Percentiles rank a stretch among this genome's conserved stretches.
Conservation (phyloP, 2,113 vertebrate genomes). For the Mesoclemmys tuberculata region DNA sequence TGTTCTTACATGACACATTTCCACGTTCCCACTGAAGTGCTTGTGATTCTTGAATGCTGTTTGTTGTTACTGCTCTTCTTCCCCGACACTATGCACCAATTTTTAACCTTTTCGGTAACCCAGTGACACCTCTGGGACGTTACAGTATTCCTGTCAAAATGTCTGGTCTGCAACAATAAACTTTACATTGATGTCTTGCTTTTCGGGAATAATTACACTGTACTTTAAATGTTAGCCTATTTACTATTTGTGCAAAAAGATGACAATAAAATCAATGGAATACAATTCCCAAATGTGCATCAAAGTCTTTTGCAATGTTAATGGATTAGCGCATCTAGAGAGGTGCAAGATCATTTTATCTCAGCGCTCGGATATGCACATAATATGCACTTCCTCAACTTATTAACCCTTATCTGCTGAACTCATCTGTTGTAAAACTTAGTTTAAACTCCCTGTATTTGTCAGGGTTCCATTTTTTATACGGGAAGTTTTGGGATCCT, state of each 20-base stretch:
- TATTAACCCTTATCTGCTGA: conserved; percentile 52
- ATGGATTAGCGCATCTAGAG: conserved; percentile 59
- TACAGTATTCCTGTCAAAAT: conserved; percentile 76
- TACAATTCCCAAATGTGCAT: conserved; percentile 76
- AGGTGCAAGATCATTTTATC: conserved; percentile 52
- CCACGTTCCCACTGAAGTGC: conserved; percentile 35
- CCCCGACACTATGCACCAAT: conserved; percentile 27
- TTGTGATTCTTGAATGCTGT: conserved; percentile 56
- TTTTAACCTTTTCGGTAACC: conserved; percentile 77
- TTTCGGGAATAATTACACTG: conserved; percentile 83
- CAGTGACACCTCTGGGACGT: conserved; percentile 66
- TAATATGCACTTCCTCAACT: background rate
- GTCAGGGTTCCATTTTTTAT: background rate
- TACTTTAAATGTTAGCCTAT: conserved; percentile 81
- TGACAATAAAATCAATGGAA: conserved; percentile 84
- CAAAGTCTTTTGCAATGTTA: conserved; percentile 77
- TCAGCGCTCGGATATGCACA: background rate
- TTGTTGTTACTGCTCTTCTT: conserved; percentile 53
- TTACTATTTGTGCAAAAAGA: conserved; percentile 83
- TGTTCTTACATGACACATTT: conserved; percentile 62
- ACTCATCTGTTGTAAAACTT: conserved; percentile 46
- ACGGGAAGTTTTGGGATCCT: background rate
- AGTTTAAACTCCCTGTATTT: conserved; percentile 28
- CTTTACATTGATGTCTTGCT: conserved; percentile 85
- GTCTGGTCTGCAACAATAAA: conserved; percentile 75